These are phyloP conservation scores for Melanaphis sacchari DNA, from an alignment of 1,140 invertebrate genomes.

Conservation along the genomic window DNA sequence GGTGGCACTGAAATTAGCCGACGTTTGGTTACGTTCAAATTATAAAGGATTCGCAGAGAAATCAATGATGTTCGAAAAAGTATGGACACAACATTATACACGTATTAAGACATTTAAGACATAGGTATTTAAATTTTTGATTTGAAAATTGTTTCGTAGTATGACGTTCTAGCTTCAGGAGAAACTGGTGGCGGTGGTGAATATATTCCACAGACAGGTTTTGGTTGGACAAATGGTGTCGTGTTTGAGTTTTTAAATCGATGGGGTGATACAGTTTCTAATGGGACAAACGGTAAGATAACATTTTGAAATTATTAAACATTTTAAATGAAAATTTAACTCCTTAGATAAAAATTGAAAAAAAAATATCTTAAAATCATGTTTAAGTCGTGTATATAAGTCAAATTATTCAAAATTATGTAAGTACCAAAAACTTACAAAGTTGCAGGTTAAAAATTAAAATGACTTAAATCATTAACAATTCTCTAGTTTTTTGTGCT, in stretches of 20 bases:
- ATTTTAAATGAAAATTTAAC: neutral
- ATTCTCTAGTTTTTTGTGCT: neutral
- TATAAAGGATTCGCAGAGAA: constrained; percentile 67
- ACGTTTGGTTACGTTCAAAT: constrained; percentile 70
- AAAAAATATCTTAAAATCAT: neutral
- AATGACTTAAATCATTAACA: neutral
- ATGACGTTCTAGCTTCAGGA: constrained; percentile 75
- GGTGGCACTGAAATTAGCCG: constrained; percentile 67
- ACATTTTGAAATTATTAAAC: neutral
- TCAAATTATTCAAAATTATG: neutral
- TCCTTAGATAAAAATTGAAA: neutral
- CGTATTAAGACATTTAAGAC: neutral
- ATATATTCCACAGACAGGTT: constrained; percentile 87
- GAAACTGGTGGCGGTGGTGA: constrained; percentile 86
- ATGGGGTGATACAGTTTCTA: constrained; percentile 65
- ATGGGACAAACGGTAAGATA: neutral
- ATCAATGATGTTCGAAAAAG: constrained; percentile 86
- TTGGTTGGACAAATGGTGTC: constrained; percentile 95
- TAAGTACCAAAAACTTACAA: neutral
- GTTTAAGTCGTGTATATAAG: neutral
- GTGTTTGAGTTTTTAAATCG: constrained; percentile 77
- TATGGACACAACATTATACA: constrained; percentile 61
- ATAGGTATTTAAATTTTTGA: neutral
- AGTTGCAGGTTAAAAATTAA: neutral
- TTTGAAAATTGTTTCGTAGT: constrained; percentile 66